These are phyloP conservation scores for Drosophila seclusa DNA, from an alignment of 2,888 invertebrate species.

Conservation along the genomic window DNA sequence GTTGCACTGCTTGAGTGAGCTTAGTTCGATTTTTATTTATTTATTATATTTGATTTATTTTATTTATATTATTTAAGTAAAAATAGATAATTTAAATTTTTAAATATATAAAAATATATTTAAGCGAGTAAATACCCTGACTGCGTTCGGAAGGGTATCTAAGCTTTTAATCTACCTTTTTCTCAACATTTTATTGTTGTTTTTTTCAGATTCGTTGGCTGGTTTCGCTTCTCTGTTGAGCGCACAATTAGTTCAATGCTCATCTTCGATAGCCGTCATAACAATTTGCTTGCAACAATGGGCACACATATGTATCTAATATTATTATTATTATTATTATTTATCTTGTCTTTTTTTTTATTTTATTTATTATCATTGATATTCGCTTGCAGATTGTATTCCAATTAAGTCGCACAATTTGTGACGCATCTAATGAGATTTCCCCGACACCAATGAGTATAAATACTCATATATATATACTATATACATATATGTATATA, in stretches of 20 bases:
- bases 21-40: background rate
- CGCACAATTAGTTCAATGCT: constrained; percentile 79
- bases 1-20: constrained; percentile 31
- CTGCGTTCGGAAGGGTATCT: background rate
- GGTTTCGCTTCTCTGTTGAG: constrained; percentile 67
- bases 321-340: constrained; percentile 13
- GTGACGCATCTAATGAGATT: background rate
- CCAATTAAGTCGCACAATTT: background rate
- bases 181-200: constrained; percentile 2
- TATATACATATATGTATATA: no score
- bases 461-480: background rate
- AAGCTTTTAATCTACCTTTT: no score
- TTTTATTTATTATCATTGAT: constrained; percentile 2
- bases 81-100: background rate
- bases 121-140: background rate
- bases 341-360: constrained; percentile 17
- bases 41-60: background rate
- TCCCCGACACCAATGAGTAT: background rate
- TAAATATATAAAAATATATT: background rate
- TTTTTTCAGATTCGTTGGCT: constrained; percentile 43
- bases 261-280: constrained; percentile 59
- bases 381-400: background rate
- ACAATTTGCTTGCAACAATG: constrained; percentile 60
- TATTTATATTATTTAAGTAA: background rate
- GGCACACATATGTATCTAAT: constrained; percentile 22